Evolutionary conservation across 2,888 invertebrate genomes (phyloP).

Genomic region (Amiota mariae): DNA sequence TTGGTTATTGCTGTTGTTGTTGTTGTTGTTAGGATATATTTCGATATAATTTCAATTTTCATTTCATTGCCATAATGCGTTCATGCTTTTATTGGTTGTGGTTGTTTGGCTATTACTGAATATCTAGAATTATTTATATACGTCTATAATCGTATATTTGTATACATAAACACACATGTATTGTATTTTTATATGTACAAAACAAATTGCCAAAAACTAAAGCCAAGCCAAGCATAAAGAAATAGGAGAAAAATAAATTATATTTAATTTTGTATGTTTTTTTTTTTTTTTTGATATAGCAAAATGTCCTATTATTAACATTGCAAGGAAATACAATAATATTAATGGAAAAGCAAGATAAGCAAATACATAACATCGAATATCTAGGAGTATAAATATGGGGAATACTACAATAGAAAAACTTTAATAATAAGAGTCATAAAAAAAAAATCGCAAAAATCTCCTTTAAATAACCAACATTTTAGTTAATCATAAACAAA

Average conservation of each 20-base stretch:
- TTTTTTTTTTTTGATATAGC: background rate
- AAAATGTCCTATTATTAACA: conserved; percentile 1
- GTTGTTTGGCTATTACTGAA: too few species aligned
- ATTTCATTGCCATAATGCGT: conserved; percentile 53
- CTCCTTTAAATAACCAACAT: too few species aligned
- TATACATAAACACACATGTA: background rate
- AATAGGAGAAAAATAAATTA: conserved; percentile 18
- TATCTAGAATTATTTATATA: background rate
- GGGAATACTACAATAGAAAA: too few species aligned
- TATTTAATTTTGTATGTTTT: too few species aligned
- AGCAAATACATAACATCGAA: too few species aligned
- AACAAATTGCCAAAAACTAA: conserved; percentile 54
- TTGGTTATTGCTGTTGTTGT: conserved; percentile 41
- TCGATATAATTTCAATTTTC: conserved; percentile 66
- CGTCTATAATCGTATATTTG: background rate
- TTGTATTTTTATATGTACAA: conserved; percentile 32
- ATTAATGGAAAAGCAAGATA: too few species aligned
- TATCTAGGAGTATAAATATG: too few species aligned
- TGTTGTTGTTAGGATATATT: conserved; percentile 33
- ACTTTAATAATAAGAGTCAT: too few species aligned
- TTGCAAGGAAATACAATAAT: background rate
- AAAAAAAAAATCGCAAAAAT: too few species aligned
- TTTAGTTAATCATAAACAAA: too few species aligned
- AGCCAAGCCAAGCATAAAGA: conserved; percentile 18
- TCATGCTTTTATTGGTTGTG: too few species aligned